Percentiles rank a stretch among this genome's conserved stretches.
Evolutionary conservation across 2,888 invertebrate species (phyloP).

Genomic region (Aethes cnicana): DNA sequence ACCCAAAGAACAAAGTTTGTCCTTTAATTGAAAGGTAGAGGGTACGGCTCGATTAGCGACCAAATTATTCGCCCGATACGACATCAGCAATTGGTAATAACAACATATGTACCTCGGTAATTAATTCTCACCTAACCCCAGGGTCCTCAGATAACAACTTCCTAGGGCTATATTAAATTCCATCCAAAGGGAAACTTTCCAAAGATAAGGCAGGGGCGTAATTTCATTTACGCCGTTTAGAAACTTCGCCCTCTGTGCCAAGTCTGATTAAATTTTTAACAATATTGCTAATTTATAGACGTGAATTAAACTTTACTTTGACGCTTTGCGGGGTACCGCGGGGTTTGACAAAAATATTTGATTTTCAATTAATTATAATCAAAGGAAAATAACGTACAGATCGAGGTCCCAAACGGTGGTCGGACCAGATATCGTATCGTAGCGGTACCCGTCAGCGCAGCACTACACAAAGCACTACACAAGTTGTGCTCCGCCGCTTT

Average conservation of each 20-base stretch:
- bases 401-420: too few species aligned
- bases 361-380: too few species aligned
- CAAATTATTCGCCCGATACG: background rate
- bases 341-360: background rate
- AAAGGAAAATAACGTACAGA: too few species aligned
- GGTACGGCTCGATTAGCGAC: background rate
- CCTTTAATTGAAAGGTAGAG: background rate
- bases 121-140: constrained; percentile 60
- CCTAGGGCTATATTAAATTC: constrained; percentile 65
- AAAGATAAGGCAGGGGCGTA: constrained; percentile 61
- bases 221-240: constrained; percentile 67
- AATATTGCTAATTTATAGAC: constrained; percentile 49
- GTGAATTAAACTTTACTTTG: constrained; percentile 21
- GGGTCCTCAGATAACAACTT: constrained; percentile 59
- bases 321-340: background rate
- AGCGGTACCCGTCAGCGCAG: too few species aligned
- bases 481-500: too few species aligned
- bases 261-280: constrained; percentile 64
- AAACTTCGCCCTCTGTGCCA: constrained; percentile 52
- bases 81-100: constrained; percentile 12
- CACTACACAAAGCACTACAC: too few species aligned
- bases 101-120: constrained; percentile 39
- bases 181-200: constrained; percentile 53
- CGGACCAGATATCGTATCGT: too few species aligned
- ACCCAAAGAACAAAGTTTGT: too few species aligned